Conservation (phyloP, 1,140 invertebrate genomes). For the Ceratina australensis region DNA sequence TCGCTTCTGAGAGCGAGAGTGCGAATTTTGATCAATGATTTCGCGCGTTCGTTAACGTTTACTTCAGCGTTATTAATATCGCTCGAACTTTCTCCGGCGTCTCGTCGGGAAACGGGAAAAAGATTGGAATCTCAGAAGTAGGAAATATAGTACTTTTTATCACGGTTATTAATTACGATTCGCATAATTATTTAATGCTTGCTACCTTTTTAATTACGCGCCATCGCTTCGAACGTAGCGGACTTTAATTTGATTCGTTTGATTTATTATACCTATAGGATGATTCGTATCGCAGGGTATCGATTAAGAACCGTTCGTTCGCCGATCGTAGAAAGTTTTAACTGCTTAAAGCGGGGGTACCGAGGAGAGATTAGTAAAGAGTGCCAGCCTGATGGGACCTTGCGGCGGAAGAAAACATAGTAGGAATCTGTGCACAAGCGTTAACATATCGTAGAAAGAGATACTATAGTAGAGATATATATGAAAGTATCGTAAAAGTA, state of each 20-base stretch:
- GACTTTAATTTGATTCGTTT: neutral
- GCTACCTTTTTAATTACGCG: neutral
- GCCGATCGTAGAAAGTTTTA: neutral
- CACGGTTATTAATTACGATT: neutral
- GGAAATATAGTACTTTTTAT: neutral
- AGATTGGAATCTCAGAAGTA: no score
- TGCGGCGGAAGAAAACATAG: no score
- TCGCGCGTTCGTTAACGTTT: neutral
- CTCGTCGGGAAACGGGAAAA: neutral
- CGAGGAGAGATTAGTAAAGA: no score
- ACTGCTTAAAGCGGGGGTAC: neutral
- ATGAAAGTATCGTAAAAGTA: no score
- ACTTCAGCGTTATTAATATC: neutral
- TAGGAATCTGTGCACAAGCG: no score
- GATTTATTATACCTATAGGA: neutral
- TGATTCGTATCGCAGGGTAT: neutral
- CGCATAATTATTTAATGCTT: neutral
- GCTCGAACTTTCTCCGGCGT: neutral
- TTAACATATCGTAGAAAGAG: no score
- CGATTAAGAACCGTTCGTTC: constrained; percentile 2
- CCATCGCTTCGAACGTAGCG: neutral
- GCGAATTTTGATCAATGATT: neutral
- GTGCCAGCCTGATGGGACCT: no score
- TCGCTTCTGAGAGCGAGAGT: neutral
- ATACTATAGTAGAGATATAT: no score